These are phyloP conservation scores for Podilymbus podiceps DNA, from an alignment of 2,113 vertebrate species.

Conservation along the genomic window DNA sequence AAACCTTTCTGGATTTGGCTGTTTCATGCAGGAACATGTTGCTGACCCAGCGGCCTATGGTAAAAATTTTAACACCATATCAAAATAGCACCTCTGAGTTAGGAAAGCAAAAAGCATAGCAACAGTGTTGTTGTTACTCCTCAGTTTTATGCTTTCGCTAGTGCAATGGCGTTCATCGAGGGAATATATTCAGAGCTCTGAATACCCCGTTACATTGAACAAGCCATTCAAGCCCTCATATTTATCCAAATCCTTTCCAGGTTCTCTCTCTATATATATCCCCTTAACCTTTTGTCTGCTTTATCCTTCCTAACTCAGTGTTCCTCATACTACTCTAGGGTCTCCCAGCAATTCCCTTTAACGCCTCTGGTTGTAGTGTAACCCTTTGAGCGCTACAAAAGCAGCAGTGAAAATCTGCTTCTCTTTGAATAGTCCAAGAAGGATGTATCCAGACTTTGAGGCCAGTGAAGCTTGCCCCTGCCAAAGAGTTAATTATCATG, in stretches of 20 bases:
- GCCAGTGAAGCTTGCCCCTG: background rate
- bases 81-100: background rate
- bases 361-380: background rate
- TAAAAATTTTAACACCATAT: constrained; percentile 38
- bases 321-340: background rate
- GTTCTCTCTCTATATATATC: background rate
- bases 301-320: background rate
- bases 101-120: background rate
- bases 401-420: background rate
- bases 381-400: background rate
- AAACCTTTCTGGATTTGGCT: constrained; percentile 96
- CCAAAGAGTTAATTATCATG: background rate
- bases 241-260: background rate
- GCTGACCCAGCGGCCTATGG: constrained; percentile 93
- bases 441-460: background rate
- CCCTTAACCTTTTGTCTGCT: background rate
- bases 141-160: background rate
- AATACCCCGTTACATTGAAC: background rate
- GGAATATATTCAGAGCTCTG: background rate
- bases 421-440: background rate
- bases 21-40: constrained; percentile 96
- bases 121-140: background rate
- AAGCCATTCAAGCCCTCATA: background rate
- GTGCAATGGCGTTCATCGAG: background rate
- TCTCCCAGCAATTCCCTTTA: background rate